Evolutionary conservation across 2,797 vertebrate species (phyloP), one percentile per base, ranked within the genome.

Genomic region (Enteromius treurensis): DNA sequence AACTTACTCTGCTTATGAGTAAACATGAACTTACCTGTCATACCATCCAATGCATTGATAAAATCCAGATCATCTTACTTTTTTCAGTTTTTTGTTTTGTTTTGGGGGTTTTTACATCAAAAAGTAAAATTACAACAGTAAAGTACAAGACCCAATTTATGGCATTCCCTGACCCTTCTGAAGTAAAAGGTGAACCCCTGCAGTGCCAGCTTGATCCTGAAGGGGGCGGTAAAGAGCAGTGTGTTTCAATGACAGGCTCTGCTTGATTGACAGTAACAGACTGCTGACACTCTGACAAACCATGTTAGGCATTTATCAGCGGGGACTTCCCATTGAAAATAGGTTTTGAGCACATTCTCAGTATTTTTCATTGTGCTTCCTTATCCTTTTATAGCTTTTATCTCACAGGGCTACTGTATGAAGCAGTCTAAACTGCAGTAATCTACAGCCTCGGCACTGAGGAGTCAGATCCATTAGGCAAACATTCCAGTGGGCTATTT

Each of bases 301-400:
- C 58, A 40, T 64, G 45, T 34, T 83, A 69, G 65, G 68, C 84
- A 79, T 89, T 88, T 78, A 84, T 62, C 68, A 73, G 26, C 6
- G n/a, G 91, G 93, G 93, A 94, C 90, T 93, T 94, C 91, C 92
- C 74, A 62, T 49, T 64, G 26, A 89, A 92, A 93, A 92, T 92
- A 90, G 89, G 91, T 93, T 92, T 91, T 83, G 89, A 77, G 90
- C 89, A 88, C 90, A 92, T 92, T 92, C 91, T 89, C 58, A 29
- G 60, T 29, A 29, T 84, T 21, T 51, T 74, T 11, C 88, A 92
- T 89, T 90, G 86, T 90, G 93, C 19, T 91, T 91, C 91, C 92
- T 91, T 90, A 67, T 82, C 68, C 64, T 84, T 78, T 78, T 84
- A 67, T 89, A 89, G 90, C 84, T 90, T 89, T 91, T 91, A 93